Evolutionary conservation across 2,797 vertebrate genomes (phyloP), one percentile per base, ranked within the genome.

Genomic region (Crocodylus rhombifer): DNA sequence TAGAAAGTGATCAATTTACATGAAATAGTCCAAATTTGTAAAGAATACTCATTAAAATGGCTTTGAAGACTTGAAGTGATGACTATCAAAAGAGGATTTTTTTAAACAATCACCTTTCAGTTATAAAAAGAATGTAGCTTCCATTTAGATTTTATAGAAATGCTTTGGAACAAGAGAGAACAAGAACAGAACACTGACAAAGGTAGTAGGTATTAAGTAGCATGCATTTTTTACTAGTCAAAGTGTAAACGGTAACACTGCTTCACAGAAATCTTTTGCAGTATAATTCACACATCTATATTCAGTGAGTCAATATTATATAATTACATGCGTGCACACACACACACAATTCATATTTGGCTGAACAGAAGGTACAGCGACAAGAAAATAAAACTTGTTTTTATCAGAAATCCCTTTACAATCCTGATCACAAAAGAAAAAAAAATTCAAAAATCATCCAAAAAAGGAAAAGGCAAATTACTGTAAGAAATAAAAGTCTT

Each of bases 401-500:
- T 20, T 13, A 30, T 8, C 4, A 84, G 42, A 93, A 80, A 21
- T 0, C 3, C 26, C 26, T 92, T 86, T 5, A 33, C 6, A 64
- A 65, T 82, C 80, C 1, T 36, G 73, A 64, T 80, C 80, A 84
- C 15, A 16, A 21, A 58, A 2, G 85, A 69, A 91, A 76, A 1
- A 51, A 80, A 33, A 92, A 86, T 82, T 5, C 26, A 86, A 76
- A 58, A 42, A 42, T 42, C 7, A 42, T 65, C 82, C 69, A 80
- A 20, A 76, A 61, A 74, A 84, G 0, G 4, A 51, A 83, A 95
- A 88, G 82, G 71, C 73, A 67, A 80, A 89, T 2, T 65, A 33
- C 84, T 89, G 87, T 25, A 82, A 90, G 4, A 21, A 84, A 92
- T 74, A 77, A 30, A 95, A 94, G 79, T 77, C 89, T 42, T 42